Conservation (phyloP, 2,797 vertebrate genomes). For the Neosilurus mollespiculum region DNA sequence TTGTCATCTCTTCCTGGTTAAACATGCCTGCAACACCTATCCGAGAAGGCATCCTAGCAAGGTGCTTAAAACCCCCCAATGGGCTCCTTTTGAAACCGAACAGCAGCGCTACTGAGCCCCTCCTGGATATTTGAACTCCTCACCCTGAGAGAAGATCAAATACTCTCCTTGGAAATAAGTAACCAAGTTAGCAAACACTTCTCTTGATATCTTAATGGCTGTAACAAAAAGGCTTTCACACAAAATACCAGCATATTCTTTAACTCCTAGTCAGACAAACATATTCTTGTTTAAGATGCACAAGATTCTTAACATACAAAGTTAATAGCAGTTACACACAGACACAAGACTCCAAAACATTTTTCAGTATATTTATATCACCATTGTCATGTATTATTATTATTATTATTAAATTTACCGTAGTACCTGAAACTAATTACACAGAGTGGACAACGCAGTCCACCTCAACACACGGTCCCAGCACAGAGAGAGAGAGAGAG, state of each 20-base stretch:
- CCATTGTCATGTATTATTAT: constrained; percentile 49
- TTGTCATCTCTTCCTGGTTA: too few relatives aligned
- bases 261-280: not conserved
- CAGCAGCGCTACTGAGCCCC: too few relatives aligned
- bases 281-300: not conserved
- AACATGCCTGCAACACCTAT: too few relatives aligned
- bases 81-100: too few relatives aligned
- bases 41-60: too few relatives aligned
- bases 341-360: constrained; percentile 51
- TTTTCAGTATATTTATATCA: constrained; percentile 80
- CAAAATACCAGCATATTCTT: not conserved
- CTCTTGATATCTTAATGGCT: not conserved
- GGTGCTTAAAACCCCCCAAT: too few relatives aligned
- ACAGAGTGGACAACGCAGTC: constrained; percentile 63
- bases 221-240: not conserved
- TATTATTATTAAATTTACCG: constrained; percentile 73
- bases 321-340: constrained; percentile 34
- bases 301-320: not conserved
- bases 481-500: constrained; percentile 69
- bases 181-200: not conserved
- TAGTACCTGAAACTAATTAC: constrained; percentile 83
- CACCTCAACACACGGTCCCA: constrained; percentile 73
- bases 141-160: not conserved
- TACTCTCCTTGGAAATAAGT: not conserved
- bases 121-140: too few relatives aligned